Evolutionary conservation across 2,797 vertebrate genomes (phyloP).

Genomic region (Sphaeramia orbicularis): DNA sequence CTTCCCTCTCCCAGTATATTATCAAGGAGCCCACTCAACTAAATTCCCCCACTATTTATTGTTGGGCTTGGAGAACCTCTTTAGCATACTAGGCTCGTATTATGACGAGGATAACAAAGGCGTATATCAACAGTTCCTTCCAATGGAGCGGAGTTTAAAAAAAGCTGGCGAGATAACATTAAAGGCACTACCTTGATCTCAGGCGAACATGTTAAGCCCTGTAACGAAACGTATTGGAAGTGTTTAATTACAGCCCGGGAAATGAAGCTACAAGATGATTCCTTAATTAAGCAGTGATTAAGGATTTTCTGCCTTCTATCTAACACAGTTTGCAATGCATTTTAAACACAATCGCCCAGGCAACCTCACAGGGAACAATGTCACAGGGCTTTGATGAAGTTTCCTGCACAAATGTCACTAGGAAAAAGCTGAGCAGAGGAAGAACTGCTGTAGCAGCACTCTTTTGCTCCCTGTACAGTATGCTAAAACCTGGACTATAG

Average conservation of each 20-base stretch:
- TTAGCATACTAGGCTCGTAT: constrained; percentile 84
- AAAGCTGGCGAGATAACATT: constrained; percentile 87
- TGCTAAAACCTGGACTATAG: constrained; percentile 51
- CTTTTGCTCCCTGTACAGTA: constrained; percentile 41
- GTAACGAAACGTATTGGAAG: constrained; percentile 90
- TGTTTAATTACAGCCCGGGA: constrained; percentile 91
- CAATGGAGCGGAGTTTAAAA: constrained; percentile 84
- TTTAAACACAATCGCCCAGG: constrained; percentile 87
- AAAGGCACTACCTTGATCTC: constrained; percentile 91
- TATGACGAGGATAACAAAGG: constrained; percentile 87
- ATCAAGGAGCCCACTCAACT: constrained; percentile 75
- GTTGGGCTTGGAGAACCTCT: constrained; percentile 80
- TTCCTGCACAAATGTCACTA: constrained; percentile 78
- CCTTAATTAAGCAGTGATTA: constrained; percentile 92
- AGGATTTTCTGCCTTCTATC: constrained; percentile 91
- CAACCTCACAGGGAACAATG: constrained; percentile 87
- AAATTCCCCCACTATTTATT: constrained; percentile 82
- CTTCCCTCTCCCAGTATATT: constrained; percentile 65
- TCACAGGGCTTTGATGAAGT: constrained; percentile 86
- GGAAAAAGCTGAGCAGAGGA: constrained; percentile 51
- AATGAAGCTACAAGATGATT: constrained; percentile 92
- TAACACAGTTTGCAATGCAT: constrained; percentile 87
- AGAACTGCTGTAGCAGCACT: constrained; percentile 66
- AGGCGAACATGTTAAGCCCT: constrained; percentile 91
- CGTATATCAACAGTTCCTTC: constrained; percentile 88